Evolutionary conservation across 2,888 invertebrate genomes (phyloP), one percentile per base, ranked within the genome.

Genomic region (Polydesmus complanatus): DNA sequence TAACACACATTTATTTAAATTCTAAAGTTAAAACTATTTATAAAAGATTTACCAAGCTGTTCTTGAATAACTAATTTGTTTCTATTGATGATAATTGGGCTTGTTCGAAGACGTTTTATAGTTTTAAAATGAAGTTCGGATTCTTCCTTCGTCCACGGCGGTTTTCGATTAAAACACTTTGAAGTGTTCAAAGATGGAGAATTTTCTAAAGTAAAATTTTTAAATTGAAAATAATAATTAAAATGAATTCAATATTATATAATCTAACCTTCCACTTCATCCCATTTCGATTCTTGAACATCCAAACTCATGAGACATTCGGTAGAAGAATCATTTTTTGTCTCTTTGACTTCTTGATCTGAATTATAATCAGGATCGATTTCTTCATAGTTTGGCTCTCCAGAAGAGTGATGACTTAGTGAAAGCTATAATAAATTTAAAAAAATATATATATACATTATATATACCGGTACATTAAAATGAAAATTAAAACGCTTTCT

Each of bases 41-140:
- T 51, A 11, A 14, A 5, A n/a, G 5, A 22, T 56, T 62, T 63
- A 63, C 68, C 75, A 53, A 75, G 67, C 54, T 69, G 68, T 25
- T 72, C 71, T 57, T 72, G 65, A 3, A 72, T 64, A 27, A 65
- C 65, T 49, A 72, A 66, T 27, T 69, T 67, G 22, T 66, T 65
- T 19, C 65, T 64, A 56, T 69, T 67, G 8, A 72, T 66, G 58
- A 69, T 70, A 60, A 65, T 56, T 37, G 67, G 67, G 14, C 67
- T 65, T 56, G 65, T 63, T 27, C 66, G 61, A 59, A 64, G 65
- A 51, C 61, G 59, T 21, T 50, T 47, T 26, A 65, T 54, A 1
- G 63, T 61, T 37, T 64, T 63, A 19, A 58, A 59, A 52, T 64
- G 61, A 50, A 63, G 61, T 48, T 65, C 65, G 1, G 64, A 61